Evolutionary conservation across 64 coral and sea anemone genomes (phyloP).

Genomic region (Orbicella faveolata): DNA sequence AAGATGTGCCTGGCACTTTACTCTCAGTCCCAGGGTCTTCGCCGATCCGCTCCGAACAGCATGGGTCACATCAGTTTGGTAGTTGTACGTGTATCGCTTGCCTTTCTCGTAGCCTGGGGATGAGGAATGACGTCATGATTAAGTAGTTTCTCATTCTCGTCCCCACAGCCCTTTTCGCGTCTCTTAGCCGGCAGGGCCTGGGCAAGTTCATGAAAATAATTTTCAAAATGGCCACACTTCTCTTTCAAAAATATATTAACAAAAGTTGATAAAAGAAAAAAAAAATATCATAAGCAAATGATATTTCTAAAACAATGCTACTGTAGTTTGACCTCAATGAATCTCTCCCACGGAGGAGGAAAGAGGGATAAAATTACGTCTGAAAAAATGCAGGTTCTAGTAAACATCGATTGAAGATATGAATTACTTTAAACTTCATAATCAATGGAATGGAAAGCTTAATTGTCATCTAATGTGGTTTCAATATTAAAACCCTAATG

Average conservation of each 20-base stretch:
- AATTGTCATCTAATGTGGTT: too few relatives aligned
- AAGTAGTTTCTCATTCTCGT: too few relatives aligned
- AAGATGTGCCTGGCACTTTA: constrained; percentile 28
- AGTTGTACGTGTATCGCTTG: constrained; percentile 54
- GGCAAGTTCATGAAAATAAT: too few relatives aligned
- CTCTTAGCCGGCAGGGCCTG: too few relatives aligned
- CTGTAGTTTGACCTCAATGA: background rate
- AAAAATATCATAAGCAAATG: background rate
- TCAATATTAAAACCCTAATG: too few relatives aligned
- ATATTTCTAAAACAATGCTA: background rate
- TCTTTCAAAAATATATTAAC: background rate
- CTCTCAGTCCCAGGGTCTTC: constrained; percentile 46
- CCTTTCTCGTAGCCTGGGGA: constrained; percentile 26
- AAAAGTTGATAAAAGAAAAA: background rate
- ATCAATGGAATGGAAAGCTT: too few relatives aligned
- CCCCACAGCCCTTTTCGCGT: too few relatives aligned
- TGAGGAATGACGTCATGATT: background rate
- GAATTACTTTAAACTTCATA: too few relatives aligned
- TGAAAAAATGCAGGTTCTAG: too few relatives aligned
- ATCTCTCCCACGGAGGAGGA: background rate
- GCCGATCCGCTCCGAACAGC: constrained; percentile 10
- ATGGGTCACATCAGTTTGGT: constrained; percentile 32
- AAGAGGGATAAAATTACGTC: background rate
- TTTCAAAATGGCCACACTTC: too few relatives aligned
- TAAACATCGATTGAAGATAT: too few relatives aligned